Base-by-base conservation (phyloP, 1,140 invertebrate genomes). In the Euwallacea similis region DNA sequence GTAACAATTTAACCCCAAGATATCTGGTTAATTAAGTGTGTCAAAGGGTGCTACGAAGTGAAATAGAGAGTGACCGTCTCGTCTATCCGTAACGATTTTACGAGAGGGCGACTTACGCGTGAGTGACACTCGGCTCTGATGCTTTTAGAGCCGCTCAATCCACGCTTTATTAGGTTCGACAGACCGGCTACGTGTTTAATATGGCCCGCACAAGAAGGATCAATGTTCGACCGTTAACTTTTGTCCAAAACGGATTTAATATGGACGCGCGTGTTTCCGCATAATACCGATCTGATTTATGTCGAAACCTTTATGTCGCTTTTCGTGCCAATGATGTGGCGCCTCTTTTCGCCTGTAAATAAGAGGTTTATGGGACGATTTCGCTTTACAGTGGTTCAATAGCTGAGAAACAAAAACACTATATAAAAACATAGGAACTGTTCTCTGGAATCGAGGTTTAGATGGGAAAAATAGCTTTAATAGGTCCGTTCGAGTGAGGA, bases 201-300 rank as follows among this genome's bases (percentile, higher is more conserved):
- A 60, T 16, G 66, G 55, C 56, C 58, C 42, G 46, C 60, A 69
- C 67, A 69, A 69, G 67, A 62, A 42, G 67, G 67, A 69, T 69
- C 67, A 69, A 69, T 69, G 67, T 69, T 55, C 46, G 67, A 55
- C 67, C 67, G 67, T 54, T 69, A 69, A 69, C 58, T 69, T 69
- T 69, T 69, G 67, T 69, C 47, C 59, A 55, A 33, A 33, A 13
- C 33, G 47, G 16, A 62, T 69, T 69, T 62, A 69, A 55, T 69
- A 54, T 69, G 42, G 59, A 50, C 56, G 66, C 43, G 33, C 65
- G 65, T 66, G 54, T 66, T 66, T 66, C 65, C 65, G 50, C 65
- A 66, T 66, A 66, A 66, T 42, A 16, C 65, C 65, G 33, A 66
- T 58, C 55, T 66, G 65, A 66, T 66, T 66, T 58, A 66, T 58